These are phyloP conservation scores for Idaea biselata DNA, from an alignment of 2,888 invertebrate species.

Conservation along the genomic window DNA sequence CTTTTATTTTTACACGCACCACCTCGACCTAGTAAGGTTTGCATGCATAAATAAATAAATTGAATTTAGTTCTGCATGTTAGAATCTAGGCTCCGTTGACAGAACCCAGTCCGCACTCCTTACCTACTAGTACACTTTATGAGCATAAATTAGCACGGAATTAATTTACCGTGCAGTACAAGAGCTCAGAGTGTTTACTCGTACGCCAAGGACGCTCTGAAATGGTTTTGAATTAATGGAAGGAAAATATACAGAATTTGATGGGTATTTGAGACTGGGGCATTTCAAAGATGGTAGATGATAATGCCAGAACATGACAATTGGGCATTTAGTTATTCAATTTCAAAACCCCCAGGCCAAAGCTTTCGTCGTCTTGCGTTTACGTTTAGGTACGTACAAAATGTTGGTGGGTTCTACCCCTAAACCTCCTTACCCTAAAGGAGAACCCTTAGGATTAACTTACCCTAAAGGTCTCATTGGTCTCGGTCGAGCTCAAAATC, in stretches of 20 bases:
- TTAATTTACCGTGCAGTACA: slow-evolving; percentile 32
- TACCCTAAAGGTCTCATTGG: too few species aligned
- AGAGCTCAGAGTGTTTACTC: slow-evolving; percentile 30
- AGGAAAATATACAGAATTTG: neutral
- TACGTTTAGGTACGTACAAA: too few species aligned
- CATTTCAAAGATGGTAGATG: slow-evolving; percentile 26
- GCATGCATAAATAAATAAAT: neutral
- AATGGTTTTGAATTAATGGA: slow-evolving; percentile 36
- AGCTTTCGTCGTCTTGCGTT: too few species aligned
- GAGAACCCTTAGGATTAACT: too few species aligned
- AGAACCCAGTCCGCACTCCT: neutral
- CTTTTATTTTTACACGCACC: too few species aligned
- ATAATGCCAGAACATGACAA: neutral
- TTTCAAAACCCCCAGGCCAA: too few species aligned
- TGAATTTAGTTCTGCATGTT: neutral
- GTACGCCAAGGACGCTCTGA: slow-evolving; percentile 29
- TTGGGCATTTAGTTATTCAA: too few species aligned
- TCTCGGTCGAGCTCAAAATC: too few species aligned
- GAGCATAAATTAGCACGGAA: slow-evolving; percentile 40
- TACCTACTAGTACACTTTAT: slow-evolving; percentile 26
- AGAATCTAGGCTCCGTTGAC: neutral
- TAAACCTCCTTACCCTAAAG: too few species aligned
- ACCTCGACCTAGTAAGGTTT: too few species aligned
- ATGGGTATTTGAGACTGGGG: neutral
- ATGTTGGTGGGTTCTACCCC: too few species aligned